Evolutionary conservation across 2,797 vertebrate genomes (phyloP).

Genomic region (Syndactyla subalaris): DNA sequence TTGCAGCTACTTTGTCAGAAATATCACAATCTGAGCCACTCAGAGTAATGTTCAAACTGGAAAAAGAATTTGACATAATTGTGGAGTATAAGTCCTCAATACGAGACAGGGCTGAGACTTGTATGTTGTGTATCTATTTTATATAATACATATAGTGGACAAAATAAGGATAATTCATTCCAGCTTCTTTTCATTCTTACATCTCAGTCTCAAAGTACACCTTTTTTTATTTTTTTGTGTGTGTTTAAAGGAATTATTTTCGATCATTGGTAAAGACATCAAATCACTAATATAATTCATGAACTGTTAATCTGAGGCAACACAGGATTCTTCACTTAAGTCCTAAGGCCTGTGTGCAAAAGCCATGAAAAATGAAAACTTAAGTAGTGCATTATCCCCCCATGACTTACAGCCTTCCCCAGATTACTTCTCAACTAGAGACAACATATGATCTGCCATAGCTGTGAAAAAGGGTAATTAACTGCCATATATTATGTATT

Average conservation of each 20-base stretch:
- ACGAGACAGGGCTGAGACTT: not conserved
- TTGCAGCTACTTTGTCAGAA: not conserved
- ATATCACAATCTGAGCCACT: not conserved
- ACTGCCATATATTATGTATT: constrained; percentile 27
- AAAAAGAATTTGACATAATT: not conserved
- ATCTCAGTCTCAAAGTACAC: not conserved
- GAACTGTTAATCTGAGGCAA: not conserved
- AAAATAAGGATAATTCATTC: not conserved
- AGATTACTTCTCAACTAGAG: not conserved
- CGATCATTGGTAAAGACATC: not conserved
- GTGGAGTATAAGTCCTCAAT: not conserved
- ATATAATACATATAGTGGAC: too few species aligned
- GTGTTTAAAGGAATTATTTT: not conserved
- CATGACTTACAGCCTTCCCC: not conserved
- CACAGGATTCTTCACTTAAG: not conserved
- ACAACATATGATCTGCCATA: not conserved
- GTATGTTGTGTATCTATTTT: too few species aligned
- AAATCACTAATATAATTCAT: rapidly evolving
- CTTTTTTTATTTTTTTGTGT: rapidly evolving
- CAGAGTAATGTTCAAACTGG: not conserved
- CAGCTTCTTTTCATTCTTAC: not conserved
- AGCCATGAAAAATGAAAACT: not conserved
- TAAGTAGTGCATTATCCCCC: not conserved
- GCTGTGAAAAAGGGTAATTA: not conserved
- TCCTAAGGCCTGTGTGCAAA: not conserved